Base-by-base conservation (phyloP, 2,113 vertebrate species). In the Uropsilus gracilis region DNA sequence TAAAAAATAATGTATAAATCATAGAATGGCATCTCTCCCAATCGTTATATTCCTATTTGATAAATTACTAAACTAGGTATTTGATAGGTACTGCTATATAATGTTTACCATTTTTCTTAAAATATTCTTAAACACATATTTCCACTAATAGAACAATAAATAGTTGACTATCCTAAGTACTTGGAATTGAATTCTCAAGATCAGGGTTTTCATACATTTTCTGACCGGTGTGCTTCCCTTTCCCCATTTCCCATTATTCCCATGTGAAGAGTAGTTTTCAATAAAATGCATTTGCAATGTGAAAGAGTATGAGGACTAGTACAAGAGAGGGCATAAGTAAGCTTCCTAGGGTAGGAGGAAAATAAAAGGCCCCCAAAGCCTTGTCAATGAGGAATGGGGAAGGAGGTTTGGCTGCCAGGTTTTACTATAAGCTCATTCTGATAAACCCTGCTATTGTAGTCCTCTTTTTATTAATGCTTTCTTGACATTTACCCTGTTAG, bases 151-250 rank as follows among this genome's bases (percentile, higher is more conserved):
- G 39, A 64, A 69, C 17, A 72, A 44, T 48, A 77, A 77, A 76
- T 57, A 48, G 37, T 94, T 85, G 18, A 57, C 50, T 93, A 92
- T 83, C 81, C 83, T 90, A 97, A 97, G 97, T 97, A 97, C 97
- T 97, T 97, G 97, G 97, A 97, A 97, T 97, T 97, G 97, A 97
- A 97, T 97, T 97, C 97, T 97, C 97, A 97, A 95, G 94, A 95
- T 95, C 97, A 97, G 97, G 97, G 97, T 97, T 94, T 97, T 96
- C 90, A 89, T 48, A 44, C 39, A 85, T 82, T 96, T 95, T 97
- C 76, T 97, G 46, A 96, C 97, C 50, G 97, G 97, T 96, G 61
- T 96, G 96, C 95, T 93, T 77, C 97, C 96, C 95, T 97, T 97
- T 97, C 97, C 97, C 97, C 97, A 97, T 97, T 97, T 97, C 97